Percentiles rank a stretch among this genome's conserved stretches.
These are phyloP conservation scores for Amiota minor DNA, from an alignment of 2,888 invertebrate genomes.

Conservation along the genomic window DNA sequence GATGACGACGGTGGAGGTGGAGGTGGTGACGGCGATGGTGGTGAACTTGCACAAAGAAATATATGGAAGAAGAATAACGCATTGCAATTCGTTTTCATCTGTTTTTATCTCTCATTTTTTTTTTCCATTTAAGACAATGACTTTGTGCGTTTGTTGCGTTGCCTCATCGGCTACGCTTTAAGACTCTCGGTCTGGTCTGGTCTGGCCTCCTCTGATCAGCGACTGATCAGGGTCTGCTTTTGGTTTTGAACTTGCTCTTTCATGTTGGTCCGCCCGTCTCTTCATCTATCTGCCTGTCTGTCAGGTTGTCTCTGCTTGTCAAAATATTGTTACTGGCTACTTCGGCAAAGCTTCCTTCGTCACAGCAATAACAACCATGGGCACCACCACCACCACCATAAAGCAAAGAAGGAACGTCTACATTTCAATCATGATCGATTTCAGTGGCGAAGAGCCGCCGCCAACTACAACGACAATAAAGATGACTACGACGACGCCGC, in stretches of 20 bases:
- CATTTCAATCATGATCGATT: constrained; percentile 68
- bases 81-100: neutral
- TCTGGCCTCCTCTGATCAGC: constrained; percentile 1
- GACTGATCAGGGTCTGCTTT: neutral
- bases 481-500: no score
- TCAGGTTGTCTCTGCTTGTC: constrained; percentile 64
- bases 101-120: neutral
- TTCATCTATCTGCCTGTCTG: constrained; percentile 40
- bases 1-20: neutral
- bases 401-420: constrained; percentile 9
- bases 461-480: no score
- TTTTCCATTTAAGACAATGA: constrained; percentile 57
- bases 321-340: constrained; percentile 64
- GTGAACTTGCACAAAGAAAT: neutral
- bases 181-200: no score
- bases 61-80: no score
- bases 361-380: neutral
- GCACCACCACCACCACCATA: neutral
- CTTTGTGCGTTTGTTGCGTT: constrained; percentile 58
- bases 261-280: constrained; percentile 3
- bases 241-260: constrained; percentile 17
- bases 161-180: neutral
- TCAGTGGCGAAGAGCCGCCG: constrained; percentile 47
- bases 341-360: neutral
- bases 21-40: constrained; percentile 5